Base-by-base conservation (phyloP, 2,888 invertebrate genomes). In the Cantharis nigra region DNA sequence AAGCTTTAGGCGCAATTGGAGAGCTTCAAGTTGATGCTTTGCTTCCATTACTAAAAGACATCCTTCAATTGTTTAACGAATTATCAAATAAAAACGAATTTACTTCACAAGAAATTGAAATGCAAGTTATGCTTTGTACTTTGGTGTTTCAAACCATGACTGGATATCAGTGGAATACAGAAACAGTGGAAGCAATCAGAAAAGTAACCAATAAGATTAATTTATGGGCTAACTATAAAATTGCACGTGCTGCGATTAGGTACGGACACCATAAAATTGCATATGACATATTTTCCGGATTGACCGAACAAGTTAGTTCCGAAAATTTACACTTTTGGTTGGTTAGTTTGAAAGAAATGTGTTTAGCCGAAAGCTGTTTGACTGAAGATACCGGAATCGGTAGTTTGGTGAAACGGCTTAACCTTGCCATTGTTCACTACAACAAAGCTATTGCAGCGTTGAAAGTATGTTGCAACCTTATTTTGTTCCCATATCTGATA, bases 321-420 rank as follows among this genome's bases (percentile, higher is more conserved):
- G 98, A 98, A 85, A 94, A 96, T 83, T 92, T 95, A 70, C 95
- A 97, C 85, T 96, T 97, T 85, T 98, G 97, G 95, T 88, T 98
- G 72, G 92, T 93, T 0, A 95, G 96, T 0, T 88, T 98, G n/a
- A 91, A 94, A 79, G 91, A 94, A 78, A 92, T 96, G 80, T 93
- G 94, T 0, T 91, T 91, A 70, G 96, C 95, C 0, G 96, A 96
- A 87, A 92, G 93, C 13, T 90, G 90, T 72, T 89, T 96, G 0
- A 89, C 90, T 80, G 90, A 89, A 78, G 88, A 90, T 0, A 70
- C 63, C 18, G 63, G 69, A 70, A 64, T 69, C 20, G 81, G 81
- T 63, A 85, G 82, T 16, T 78, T 92, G 70, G 89, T 91, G 3
- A 86, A 90, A 62, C 88, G 90, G 81, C 86, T 92, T 69, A 90